Evolutionary conservation across 2,888 invertebrate species (phyloP).

Genomic region (Rugalucina vietnamica): DNA sequence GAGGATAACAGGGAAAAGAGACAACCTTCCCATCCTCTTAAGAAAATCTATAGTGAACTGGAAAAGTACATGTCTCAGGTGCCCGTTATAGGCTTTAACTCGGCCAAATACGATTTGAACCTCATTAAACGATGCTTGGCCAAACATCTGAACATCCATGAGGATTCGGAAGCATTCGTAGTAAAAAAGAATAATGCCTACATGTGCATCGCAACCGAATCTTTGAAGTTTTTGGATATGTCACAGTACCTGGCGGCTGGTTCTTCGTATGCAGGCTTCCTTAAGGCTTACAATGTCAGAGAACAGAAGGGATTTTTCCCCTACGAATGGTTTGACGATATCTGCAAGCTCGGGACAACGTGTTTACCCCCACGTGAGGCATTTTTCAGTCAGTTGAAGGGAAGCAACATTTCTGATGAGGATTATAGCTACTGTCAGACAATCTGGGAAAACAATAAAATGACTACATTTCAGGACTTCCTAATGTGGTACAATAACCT

Average conservation of each 20-base stretch:
- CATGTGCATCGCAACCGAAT: slow-evolving; percentile 28
- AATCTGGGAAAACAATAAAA: slow-evolving; percentile 54
- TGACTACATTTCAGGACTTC: slow-evolving; percentile 57
- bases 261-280: slow-evolving; percentile 39
- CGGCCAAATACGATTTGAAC: slow-evolving; percentile 46
- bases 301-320: slow-evolving; percentile 47
- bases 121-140: slow-evolving; percentile 30
- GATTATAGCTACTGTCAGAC: slow-evolving; percentile 27
- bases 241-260: slow-evolving; percentile 43
- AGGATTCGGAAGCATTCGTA: slow-evolving; percentile 17
- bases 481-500: slow-evolving; percentile 64
- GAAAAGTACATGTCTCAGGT: slow-evolving; percentile 18
- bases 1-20: not conserved
- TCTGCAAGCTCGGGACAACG: slow-evolving; percentile 20
- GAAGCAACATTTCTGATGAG: slow-evolving; percentile 15
- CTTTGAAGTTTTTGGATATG: slow-evolving; percentile 53
- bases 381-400: slow-evolving; percentile 28
- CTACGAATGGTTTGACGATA: slow-evolving; percentile 27
- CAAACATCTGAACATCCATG: slow-evolving; percentile 20
- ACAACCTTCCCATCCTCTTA: not conserved
- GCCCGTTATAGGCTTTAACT: slow-evolving; percentile 44
- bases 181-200: slow-evolving; percentile 35
- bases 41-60: slow-evolving; percentile 16
- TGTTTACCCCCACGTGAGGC: slow-evolving; percentile 17
- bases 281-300: slow-evolving; percentile 45